Conservation (phyloP, 2,113 vertebrate genomes). For the Lagopus muta region DNA sequence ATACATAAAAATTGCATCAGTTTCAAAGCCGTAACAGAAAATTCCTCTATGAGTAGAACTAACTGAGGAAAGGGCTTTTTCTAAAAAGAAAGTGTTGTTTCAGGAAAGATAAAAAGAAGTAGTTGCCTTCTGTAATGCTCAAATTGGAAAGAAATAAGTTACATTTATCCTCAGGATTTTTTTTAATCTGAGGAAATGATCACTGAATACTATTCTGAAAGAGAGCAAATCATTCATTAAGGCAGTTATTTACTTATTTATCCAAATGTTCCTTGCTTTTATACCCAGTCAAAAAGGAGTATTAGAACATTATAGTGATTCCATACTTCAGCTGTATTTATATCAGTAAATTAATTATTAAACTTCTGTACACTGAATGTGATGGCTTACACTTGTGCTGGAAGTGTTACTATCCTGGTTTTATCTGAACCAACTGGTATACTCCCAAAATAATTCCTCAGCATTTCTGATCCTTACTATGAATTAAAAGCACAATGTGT, state of each 20-base stretch:
- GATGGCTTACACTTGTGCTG: background rate
- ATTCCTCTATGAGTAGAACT: constrained; percentile 2
- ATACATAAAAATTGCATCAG: constrained; percentile 64
- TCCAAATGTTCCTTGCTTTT: background rate
- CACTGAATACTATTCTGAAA: background rate
- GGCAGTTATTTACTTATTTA: background rate
- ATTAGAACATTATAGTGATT: background rate
- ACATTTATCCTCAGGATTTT: background rate
- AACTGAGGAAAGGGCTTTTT: background rate
- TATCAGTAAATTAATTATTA: background rate
- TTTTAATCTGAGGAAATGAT: background rate
- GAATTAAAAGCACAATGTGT: background rate
- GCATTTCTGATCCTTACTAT: rapidly evolving
- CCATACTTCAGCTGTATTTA: background rate
- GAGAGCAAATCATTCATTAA: background rate
- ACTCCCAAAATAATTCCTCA: background rate
- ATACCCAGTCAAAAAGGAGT: background rate
- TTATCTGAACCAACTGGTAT: background rate
- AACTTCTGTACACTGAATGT: background rate
- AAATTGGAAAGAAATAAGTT: background rate
- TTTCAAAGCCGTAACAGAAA: background rate
- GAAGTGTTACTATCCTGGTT: background rate
- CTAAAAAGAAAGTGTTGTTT: background rate
- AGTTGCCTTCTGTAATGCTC: background rate
- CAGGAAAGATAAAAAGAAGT: background rate